A percentile compares a stretch with the other conserved stretches of the same genome.
Conservation (phyloP, 2,113 vertebrate species). For the Hiodon tergisus region DNA sequence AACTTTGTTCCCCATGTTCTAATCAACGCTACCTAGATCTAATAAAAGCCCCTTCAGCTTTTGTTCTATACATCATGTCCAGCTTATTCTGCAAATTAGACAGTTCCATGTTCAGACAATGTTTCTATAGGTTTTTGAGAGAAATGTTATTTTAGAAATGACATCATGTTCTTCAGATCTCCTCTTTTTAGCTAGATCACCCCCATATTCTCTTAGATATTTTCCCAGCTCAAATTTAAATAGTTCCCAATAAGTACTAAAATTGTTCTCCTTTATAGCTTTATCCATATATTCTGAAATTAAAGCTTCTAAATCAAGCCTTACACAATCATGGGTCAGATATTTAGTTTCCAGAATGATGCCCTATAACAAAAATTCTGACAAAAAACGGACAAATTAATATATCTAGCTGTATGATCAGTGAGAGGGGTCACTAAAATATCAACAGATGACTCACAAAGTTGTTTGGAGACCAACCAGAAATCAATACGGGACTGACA, state of each 20-base stretch:
- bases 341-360: slow-evolving; percentile 1
- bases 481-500: background rate
- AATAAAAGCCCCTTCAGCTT: slow-evolving; percentile 17
- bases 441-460: background rate
- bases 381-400: background rate
- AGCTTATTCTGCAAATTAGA: background rate
- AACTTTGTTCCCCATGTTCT: slow-evolving; percentile 15
- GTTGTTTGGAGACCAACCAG: background rate
- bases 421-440: background rate
- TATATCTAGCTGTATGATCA: slow-evolving; percentile 7
- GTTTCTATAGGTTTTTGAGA: background rate
- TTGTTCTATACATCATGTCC: background rate
- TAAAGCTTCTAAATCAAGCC: background rate
- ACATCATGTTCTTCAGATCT: background rate
- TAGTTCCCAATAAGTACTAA: slow-evolving; percentile 16
- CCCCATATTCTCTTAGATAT: slow-evolving; percentile 6
- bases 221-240: slow-evolving; percentile 13
- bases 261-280: background rate
- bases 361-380: background rate
- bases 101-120: background rate
- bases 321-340: background rate
- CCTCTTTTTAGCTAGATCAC: background rate
- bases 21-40: slow-evolving; percentile 15
- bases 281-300: slow-evolving; percentile 1
- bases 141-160: background rate